A percentile compares a stretch with the other conserved stretches of the same genome.
These are phyloP conservation scores for Emys orbicularis DNA, from an alignment of 2,797 vertebrate genomes.

Conservation along the genomic window DNA sequence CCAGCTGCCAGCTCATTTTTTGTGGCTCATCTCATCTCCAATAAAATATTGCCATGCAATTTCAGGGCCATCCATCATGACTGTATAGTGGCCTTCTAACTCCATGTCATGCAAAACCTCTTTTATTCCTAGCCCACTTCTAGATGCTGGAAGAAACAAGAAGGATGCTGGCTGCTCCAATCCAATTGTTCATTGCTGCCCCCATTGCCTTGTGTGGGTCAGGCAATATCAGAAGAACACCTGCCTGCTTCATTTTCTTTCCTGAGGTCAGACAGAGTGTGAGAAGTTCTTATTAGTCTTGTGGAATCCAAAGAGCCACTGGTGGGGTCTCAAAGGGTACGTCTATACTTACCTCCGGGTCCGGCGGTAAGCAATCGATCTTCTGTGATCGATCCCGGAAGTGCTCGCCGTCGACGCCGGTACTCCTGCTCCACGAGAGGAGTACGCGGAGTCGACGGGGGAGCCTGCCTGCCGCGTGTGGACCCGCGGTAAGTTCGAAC, in stretches of 20 bases:
- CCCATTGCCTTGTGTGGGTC: background rate
- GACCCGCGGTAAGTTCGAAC: too few relatives aligned
- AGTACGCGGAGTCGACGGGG: too few relatives aligned
- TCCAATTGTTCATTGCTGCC: background rate
- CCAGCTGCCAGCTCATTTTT: background rate
- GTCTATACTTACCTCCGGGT: too few relatives aligned
- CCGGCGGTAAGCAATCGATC: too few relatives aligned
- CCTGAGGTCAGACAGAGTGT: background rate
- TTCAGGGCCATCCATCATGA: too few relatives aligned
- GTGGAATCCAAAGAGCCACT: background rate
- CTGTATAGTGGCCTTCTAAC: too few relatives aligned
- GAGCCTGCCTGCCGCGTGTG: too few relatives aligned
- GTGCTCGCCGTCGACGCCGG: too few relatives aligned
- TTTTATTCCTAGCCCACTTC: background rate
- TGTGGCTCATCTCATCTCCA: background rate
- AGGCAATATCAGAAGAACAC: background rate
- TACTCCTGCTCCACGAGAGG: too few relatives aligned
- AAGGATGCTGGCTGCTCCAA: background rate
- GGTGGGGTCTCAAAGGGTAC: background rate
- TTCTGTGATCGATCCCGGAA: too few relatives aligned
- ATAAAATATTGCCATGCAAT: background rate
- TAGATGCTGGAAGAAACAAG: background rate
- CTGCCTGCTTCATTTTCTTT: background rate
- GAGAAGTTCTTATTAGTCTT: background rate
- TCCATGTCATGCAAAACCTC: background rate